These are phyloP conservation scores for Drepana falcataria DNA, from an alignment of 2,888 invertebrate species.

Conservation along the genomic window DNA sequence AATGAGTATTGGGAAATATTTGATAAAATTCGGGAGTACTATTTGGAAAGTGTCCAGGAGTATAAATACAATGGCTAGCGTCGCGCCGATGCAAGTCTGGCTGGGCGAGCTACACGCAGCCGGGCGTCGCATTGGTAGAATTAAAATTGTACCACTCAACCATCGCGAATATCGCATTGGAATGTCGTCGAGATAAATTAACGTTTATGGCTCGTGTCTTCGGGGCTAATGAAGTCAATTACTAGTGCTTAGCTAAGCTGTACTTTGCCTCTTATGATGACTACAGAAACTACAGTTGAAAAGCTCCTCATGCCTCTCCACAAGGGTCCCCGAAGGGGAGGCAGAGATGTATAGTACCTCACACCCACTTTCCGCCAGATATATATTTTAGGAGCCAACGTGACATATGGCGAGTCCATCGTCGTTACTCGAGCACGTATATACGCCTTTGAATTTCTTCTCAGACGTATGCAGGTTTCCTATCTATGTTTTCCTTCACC, in stretches of 20 bases:
- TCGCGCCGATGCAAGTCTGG: conserved; percentile 54
- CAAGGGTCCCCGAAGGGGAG: no score
- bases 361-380: no score
- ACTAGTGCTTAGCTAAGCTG: not conserved
- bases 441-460: no score
- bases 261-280: not conserved
- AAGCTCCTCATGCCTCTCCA: no score
- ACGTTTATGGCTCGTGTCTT: not conserved
- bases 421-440: no score
- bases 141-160: conserved; percentile 1
- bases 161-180: not conserved
- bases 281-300: no score
- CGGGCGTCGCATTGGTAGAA: conserved; percentile 5
- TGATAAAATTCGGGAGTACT: conserved; percentile 61
- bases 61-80: conserved; percentile 72
- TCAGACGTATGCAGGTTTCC: no score
- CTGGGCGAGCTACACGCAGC: conserved; percentile 39
- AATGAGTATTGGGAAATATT: conserved; percentile 34
- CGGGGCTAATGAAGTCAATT: not conserved
- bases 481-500: no score
- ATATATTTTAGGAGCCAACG: no score
- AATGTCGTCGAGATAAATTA: not conserved
- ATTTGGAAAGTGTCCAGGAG: conserved; percentile 72
- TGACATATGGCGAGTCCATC: no score
- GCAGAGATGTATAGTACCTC: no score